phyloP scores from a whole-genome alignment of 2,888 invertebrate genomes.

The Eumerus sabulonum region DNA sequence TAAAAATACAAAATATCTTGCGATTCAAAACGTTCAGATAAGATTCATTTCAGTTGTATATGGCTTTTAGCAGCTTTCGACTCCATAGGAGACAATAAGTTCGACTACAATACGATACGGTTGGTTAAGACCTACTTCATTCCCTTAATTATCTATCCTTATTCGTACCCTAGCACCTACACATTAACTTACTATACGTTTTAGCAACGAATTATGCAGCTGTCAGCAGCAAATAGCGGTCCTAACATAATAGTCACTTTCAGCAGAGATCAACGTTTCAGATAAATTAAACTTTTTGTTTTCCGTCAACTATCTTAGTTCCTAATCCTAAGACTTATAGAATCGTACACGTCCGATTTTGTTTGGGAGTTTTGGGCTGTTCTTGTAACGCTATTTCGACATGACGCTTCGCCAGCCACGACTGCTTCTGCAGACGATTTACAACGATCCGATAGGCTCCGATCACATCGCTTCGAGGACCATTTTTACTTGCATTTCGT shows the following conservation, averaged over 20 bases:
- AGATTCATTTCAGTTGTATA: slow-evolving; percentile 1
- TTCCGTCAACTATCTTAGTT: neutral
- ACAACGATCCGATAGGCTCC: slow-evolving; percentile 86
- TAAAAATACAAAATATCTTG: slow-evolving; percentile 64
- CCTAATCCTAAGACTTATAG: slow-evolving; percentile 27
- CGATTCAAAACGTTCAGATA: slow-evolving; percentile 24
- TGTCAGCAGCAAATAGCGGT: slow-evolving; percentile 12
- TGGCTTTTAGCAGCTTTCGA: slow-evolving; percentile 39
- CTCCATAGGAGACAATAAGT: slow-evolving; percentile 65
- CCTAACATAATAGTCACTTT: slow-evolving; percentile 32
- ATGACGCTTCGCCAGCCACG: slow-evolving; percentile 77
- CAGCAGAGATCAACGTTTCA: slow-evolving; percentile 46
- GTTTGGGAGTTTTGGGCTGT: slow-evolving; percentile 73
- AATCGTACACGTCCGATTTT: slow-evolving; percentile 61
- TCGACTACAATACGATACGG: slow-evolving; percentile 26
- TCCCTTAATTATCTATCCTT: slow-evolving; percentile 11
- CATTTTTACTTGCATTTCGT: slow-evolving; percentile 80
- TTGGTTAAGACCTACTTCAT: slow-evolving; percentile 5
- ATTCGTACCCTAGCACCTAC: slow-evolving; percentile 16
- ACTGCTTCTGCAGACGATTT: slow-evolving; percentile 80
- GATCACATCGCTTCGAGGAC: slow-evolving; percentile 83
- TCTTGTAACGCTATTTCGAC: slow-evolving; percentile 77
- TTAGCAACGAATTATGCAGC: slow-evolving; percentile 4
- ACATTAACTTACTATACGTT: slow-evolving; percentile 38
- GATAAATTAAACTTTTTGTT: neutral